These are phyloP conservation scores for Agrochola lychnidis DNA, from an alignment of 2,888 invertebrate species.

Conservation along the genomic window DNA sequence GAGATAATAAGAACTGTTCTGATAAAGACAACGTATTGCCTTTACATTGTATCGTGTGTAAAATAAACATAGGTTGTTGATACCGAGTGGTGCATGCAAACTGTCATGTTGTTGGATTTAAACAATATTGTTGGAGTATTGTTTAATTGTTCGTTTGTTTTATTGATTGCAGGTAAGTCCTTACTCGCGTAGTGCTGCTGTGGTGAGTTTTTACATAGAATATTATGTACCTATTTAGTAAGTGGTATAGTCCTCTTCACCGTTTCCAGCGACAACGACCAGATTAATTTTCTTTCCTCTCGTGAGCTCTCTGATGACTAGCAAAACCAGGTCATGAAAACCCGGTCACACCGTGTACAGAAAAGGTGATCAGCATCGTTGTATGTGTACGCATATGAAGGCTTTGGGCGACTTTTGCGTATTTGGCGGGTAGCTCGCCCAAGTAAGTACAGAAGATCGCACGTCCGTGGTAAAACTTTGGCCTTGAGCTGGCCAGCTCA, in stretches of 20 bases:
- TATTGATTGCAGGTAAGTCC: conserved; percentile 54
- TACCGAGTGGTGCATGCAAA: conserved; percentile 27
- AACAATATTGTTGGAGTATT: conserved; percentile 7
- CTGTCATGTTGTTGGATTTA: conserved; percentile 3
- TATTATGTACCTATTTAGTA: background rate
- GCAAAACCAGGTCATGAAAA: too few relatives aligned
- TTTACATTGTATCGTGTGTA: background rate
- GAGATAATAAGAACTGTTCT: background rate
- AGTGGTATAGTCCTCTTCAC: too few relatives aligned
- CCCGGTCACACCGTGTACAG: too few relatives aligned
- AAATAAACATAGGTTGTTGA: background rate
- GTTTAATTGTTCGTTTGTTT: conserved; percentile 36
- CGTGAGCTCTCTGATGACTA: too few relatives aligned
- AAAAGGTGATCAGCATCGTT: too few relatives aligned
- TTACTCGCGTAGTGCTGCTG: conserved; percentile 14
- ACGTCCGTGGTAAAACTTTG: too few relatives aligned
- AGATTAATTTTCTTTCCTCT: too few relatives aligned
- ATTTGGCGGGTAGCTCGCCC: too few relatives aligned
- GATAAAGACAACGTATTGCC: background rate
- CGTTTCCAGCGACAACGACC: too few relatives aligned
- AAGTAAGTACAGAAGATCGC: background rate
- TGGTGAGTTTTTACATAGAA: conserved; percentile 36
- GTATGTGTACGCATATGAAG: too few relatives aligned
- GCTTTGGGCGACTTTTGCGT: too few relatives aligned
- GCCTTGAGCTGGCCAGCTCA: background rate